Conservation (phyloP, 2,888 invertebrate genomes). For the Palloptera scutellata region DNA sequence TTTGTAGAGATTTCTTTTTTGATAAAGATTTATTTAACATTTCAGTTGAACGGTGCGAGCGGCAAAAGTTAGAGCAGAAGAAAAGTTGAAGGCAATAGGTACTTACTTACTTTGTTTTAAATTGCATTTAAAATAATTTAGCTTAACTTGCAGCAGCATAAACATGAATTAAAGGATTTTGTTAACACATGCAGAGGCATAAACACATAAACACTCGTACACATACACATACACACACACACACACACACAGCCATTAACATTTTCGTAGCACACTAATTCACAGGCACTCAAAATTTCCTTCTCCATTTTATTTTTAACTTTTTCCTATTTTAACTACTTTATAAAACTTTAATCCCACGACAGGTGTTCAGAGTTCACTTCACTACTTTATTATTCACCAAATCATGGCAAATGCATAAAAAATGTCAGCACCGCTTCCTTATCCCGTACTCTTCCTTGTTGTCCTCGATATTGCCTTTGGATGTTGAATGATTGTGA, state of each 20-base stretch:
- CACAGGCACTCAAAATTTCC: background rate
- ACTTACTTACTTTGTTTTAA: background rate
- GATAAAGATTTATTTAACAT: background rate
- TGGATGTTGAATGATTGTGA: background rate
- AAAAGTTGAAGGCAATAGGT: background rate
- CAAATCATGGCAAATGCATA: conserved; percentile 26
- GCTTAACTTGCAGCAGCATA: background rate
- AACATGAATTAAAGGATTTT: background rate
- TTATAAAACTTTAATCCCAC: conserved; percentile 24
- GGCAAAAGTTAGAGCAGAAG: too few species aligned
- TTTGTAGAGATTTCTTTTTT: background rate
- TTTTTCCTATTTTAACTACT: too few species aligned
- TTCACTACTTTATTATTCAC: conserved; percentile 18
- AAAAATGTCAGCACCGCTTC: conserved; percentile 12
- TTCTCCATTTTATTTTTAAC: background rate
- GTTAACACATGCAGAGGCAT: too few species aligned
- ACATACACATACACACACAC: too few species aligned
- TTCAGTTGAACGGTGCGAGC: too few species aligned
- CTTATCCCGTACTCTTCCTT: background rate
- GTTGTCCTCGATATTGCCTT: background rate
- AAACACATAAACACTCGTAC: too few species aligned
- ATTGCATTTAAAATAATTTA: background rate
- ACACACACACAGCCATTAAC: too few species aligned
- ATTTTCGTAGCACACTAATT: too few species aligned
- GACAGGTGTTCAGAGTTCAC: conserved; percentile 24